phyloP scores from a whole-genome alignment of 2,113 vertebrate species.

The Anser brachyrhynchus region DNA sequence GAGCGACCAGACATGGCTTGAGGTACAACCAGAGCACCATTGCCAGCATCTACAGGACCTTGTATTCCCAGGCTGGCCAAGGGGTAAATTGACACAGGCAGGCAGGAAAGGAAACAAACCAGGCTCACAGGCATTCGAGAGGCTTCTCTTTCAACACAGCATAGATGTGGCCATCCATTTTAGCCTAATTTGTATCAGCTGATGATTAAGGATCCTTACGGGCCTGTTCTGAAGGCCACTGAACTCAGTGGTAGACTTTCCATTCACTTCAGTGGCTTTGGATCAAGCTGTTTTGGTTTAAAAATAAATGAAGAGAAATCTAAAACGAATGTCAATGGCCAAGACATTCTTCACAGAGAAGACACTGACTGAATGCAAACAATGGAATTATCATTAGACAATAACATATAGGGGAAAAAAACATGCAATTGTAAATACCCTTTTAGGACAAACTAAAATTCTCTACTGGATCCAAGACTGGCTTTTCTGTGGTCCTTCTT shows the following conservation, averaged over 20 bases:
- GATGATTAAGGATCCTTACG: neutral
- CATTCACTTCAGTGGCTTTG: neutral
- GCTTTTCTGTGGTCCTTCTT: neutral
- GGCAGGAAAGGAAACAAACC: neutral
- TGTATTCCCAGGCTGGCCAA: neutral
- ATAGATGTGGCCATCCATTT: neutral
- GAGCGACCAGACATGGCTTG: neutral
- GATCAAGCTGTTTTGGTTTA: neutral
- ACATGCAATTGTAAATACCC: neutral
- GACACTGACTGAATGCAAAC: neutral
- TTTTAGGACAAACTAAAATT: neutral
- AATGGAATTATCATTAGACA: neutral
- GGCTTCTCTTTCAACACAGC: neutral
- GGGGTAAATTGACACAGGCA: neutral
- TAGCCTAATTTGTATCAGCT: neutral
- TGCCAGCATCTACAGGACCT: neutral
- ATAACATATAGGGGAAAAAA: neutral
- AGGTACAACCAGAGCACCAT: neutral
- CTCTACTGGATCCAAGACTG: neutral
- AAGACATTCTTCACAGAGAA: neutral
- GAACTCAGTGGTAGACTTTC: neutral
- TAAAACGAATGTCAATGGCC: neutral
- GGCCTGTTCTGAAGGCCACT: neutral
- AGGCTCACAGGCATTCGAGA: neutral
- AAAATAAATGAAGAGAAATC: conserved; percentile 1